phyloP scores from a whole-genome alignment of 2,888 invertebrate genomes.

The Nephrotoma guestfalica region DNA sequence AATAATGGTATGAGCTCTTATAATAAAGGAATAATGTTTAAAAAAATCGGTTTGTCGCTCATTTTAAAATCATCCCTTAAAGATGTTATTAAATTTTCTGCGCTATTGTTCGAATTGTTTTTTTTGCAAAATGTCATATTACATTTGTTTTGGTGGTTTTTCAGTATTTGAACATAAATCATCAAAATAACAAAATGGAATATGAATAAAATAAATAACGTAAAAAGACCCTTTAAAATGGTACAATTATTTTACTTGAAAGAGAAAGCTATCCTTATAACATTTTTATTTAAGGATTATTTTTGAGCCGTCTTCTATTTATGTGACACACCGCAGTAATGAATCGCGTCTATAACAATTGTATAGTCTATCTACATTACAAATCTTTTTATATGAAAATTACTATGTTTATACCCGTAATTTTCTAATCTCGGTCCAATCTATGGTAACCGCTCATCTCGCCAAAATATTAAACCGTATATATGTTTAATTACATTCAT shows the following conservation, averaged over 20 bases:
- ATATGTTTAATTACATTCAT: neutral
- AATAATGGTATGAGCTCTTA: too few relatives aligned
- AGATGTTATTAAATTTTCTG: neutral
- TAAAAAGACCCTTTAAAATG: neutral
- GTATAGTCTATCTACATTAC: neutral
- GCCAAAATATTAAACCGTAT: neutral
- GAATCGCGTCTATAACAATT: neutral
- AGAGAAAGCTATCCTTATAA: neutral
- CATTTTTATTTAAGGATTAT: neutral
- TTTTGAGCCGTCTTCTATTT: neutral
- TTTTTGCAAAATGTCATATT: neutral
- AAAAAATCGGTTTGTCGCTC: neutral
- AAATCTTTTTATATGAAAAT: too few relatives aligned
- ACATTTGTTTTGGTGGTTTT: neutral
- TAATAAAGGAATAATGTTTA: too few relatives aligned
- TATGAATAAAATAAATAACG: neutral
- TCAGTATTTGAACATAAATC: neutral
- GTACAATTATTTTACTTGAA: neutral
- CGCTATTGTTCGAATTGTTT: neutral
- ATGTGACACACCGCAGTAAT: too few relatives aligned
- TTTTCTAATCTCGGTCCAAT: neutral
- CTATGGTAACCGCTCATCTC: neutral
- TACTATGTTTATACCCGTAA: neutral
- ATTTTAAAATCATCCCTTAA: neutral
- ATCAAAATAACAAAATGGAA: neutral